A percentile compares a stretch with the other conserved stretches of the same genome.
Conservation (phyloP, 2,113 vertebrate species). For the Gasterosteus aculeatus region DNA sequence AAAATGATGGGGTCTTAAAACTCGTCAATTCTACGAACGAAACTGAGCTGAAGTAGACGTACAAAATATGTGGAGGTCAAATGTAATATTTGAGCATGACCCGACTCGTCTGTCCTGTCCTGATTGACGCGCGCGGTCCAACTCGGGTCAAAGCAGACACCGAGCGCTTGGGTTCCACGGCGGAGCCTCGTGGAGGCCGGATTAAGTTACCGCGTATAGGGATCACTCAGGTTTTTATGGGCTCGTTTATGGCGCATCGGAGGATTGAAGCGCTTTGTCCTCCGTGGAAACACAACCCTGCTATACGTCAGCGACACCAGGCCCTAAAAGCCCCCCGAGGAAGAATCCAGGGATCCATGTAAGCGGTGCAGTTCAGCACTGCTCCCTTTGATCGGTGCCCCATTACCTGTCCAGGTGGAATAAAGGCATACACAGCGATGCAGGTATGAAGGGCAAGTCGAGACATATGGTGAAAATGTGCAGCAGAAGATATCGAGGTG, state of each 20-base stretch:
- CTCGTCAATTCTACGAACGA: background rate
- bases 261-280: background rate
- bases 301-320: constrained; percentile 20
- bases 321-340: constrained; percentile 24
- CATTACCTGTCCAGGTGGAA: constrained; percentile 55
- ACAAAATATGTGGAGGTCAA: background rate
- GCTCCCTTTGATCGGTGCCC: constrained; percentile 55
- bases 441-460: constrained; percentile 71
- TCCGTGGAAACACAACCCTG: background rate
- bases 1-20: background rate
- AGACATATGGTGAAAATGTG: constrained; percentile 66
- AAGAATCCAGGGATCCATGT: background rate
- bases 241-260: background rate
- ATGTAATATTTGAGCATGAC: background rate
- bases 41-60: background rate
- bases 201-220: background rate
- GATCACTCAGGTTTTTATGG: background rate
- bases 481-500: constrained; percentile 25
- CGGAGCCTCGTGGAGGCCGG: background rate
- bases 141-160: background rate
- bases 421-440: constrained; percentile 41
- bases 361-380: constrained; percentile 11
- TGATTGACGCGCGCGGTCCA: background rate
- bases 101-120: background rate
- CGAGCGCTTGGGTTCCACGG: background rate